A percentile compares a stretch with the other conserved stretches of the same genome.
phyloP scores from a whole-genome alignment of 2,113 vertebrate genomes.

The Amia ocellicauda region DNA sequence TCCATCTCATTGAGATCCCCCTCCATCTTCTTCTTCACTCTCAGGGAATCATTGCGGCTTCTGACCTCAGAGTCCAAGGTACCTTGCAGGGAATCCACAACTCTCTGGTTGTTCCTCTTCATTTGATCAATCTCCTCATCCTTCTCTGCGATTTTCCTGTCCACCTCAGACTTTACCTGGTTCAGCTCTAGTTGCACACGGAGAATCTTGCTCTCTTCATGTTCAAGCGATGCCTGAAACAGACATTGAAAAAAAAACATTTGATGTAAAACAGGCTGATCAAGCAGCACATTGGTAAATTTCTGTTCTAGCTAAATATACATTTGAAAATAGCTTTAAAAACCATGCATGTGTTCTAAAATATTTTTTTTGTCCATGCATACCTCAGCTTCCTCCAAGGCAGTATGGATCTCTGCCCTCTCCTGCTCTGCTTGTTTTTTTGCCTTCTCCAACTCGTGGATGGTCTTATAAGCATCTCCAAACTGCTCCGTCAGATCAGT shows the following conservation, averaged over 20 bases:
- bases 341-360: neutral
- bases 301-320: neutral
- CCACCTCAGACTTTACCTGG: conserved; percentile 60
- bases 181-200: conserved; percentile 61
- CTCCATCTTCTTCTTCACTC: conserved; percentile 68
- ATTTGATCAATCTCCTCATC: conserved; percentile 66
- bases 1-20: conserved; percentile 63
- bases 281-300: neutral
- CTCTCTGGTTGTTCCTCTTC: conserved; percentile 57
- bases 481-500: too few relatives aligned
- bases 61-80: conserved; percentile 59
- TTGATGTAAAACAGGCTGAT: neutral
- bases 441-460: too few relatives aligned
- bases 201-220: conserved; percentile 64
- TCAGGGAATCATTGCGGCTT: conserved; percentile 62
- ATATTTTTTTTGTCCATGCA: neutral
- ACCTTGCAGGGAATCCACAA: conserved; percentile 60
- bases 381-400: conserved; percentile 74
- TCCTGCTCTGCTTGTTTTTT: too few relatives aligned
- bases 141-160: conserved; percentile 62
- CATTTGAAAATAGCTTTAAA: neutral
- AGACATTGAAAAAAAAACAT: too few relatives aligned
- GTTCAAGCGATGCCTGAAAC: conserved; percentile 43
- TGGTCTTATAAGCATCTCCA: too few relatives aligned
- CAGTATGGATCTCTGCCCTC: conserved; percentile 67